Percentiles rank a stretch among this genome's conserved stretches.
Evolutionary conservation across 2,888 invertebrate species (phyloP).

Genomic region (Prosopocoilus inquinatus): DNA sequence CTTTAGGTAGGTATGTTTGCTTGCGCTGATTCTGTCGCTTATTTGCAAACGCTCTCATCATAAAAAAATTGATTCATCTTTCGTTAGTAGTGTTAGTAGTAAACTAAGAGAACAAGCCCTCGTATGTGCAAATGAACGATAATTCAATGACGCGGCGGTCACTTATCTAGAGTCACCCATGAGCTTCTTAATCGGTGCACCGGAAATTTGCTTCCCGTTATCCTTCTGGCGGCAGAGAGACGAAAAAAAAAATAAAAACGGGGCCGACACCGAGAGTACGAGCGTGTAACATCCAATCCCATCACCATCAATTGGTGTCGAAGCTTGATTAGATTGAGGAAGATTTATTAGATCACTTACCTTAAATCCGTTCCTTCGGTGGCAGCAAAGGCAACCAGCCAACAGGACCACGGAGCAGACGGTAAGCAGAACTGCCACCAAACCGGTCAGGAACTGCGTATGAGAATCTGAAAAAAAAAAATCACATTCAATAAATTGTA

Average conservation of each 20-base stretch:
- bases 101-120: too few species aligned
- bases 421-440: conserved; percentile 46
- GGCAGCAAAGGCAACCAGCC: conserved; percentile 50
- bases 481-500: neutral
- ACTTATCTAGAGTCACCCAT: too few species aligned
- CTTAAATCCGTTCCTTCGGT: conserved; percentile 51
- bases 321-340: too few species aligned
- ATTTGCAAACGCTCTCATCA: too few species aligned
- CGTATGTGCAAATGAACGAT: too few species aligned
- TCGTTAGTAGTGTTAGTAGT: too few species aligned
- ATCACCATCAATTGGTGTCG: too few species aligned
- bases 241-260: neutral
- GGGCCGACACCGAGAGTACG: neutral
- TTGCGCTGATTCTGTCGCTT: too few species aligned
- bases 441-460: conserved; percentile 44
- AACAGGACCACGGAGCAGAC: conserved; percentile 47
- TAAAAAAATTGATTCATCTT: too few species aligned
- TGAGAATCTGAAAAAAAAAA: conserved; percentile 40
- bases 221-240: neutral
- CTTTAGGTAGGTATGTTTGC: neutral
- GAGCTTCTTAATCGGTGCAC: neutral
- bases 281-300: neutral
- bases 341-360: conserved; percentile 35
- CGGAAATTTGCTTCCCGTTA: conserved; percentile 17
- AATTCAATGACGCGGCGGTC: too few species aligned